Evolutionary conservation across 30 jellyfish, hydroid and myxozoan genomes (phyloP), one percentile per base, ranked within the genome.

Genomic region (Turritopsis rubra): DNA sequence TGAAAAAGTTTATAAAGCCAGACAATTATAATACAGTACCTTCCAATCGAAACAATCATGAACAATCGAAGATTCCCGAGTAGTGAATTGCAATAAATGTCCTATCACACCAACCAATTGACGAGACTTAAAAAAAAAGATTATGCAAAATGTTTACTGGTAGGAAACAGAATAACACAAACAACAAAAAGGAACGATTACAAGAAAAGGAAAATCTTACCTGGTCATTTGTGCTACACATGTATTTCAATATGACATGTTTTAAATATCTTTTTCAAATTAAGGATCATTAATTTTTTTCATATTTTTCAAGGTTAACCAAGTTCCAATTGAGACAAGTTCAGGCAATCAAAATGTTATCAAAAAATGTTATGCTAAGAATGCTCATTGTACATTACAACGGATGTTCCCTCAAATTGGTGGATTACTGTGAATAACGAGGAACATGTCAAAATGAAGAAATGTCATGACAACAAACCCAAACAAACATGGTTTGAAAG

Each of bases 201-300:
- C 17, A 19, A 21, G 30, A 75, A 16, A 75, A 28, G 17, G 21
- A 18, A 22, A n/a, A 70, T 20, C 82, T 53, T 73, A 93, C 99
- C 97, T 93, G 99, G 53, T 93, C 99, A 88, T 93, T 93, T 0
- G 96, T 88, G 65, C 99, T 88, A 91, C 99, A 93, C 99, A 93
- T 93, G 73, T 88, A 93, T 82, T 93, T 93, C 66, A 93, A 79
- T 18, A 93, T 84, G 75, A 93, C 99, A 75, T 93, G 97, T 65
- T 93, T 93, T 28, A 93, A 79, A 79, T 93, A 93, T 83, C 99
- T 93, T 31, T 18, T 75, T n/a, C 19, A 0, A n/a, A 19, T 68
- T 19, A 68, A 68, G 77, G 77, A 7, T 8, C 28, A 68, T n/a
- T 68, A 8, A 21, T 60, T 72, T 72, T 72, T 25, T n/a, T 72